Conservation (phyloP, 2,888 invertebrate genomes). For the Drosophila recens region DNA sequence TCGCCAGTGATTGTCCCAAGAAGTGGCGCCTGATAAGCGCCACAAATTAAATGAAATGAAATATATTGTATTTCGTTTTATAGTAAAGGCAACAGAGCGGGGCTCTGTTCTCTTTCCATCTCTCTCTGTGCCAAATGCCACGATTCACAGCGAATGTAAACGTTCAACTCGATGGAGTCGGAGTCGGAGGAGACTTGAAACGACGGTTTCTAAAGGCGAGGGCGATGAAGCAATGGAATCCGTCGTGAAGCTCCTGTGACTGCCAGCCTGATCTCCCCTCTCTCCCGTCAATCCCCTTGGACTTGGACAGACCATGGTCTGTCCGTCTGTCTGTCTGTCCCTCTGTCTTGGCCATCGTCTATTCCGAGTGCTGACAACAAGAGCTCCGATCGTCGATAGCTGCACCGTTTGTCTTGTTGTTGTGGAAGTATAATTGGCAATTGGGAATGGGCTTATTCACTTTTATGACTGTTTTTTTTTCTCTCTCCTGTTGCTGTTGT, state of each 20-base stretch:
- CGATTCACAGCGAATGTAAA: constrained; percentile 48
- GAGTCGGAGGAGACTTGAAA: constrained; percentile 2
- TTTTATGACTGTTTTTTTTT: constrained; percentile 74
- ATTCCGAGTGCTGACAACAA: constrained; percentile 61
- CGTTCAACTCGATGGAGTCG: constrained; percentile 9
- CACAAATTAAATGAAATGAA: constrained; percentile 73
- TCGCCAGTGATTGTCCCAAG: constrained; percentile 64
- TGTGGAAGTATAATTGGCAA: constrained; percentile 78
- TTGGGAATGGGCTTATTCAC: constrained; percentile 74
- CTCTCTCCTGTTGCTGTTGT: constrained; percentile 8
- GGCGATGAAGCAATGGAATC: constrained; percentile 48
- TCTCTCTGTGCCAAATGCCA: constrained; percentile 42
- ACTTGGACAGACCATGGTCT: neutral
- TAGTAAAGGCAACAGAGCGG: constrained; percentile 54
- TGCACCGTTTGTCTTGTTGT: constrained; percentile 74
- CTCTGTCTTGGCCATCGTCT: constrained; percentile 20
- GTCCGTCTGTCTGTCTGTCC: neutral
- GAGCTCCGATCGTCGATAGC: constrained; percentile 76
- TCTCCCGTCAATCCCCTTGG: neutral
- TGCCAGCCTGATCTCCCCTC: neutral
- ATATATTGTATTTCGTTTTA: constrained; percentile 51
- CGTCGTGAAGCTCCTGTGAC: constrained; percentile 55
- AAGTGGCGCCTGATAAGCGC: constrained; percentile 82
- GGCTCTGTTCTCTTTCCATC: constrained; percentile 34
- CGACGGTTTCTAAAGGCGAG: constrained; percentile 4